These are phyloP conservation scores for Drosophila kurseongensis DNA, from an alignment of 1,140 invertebrate genomes.

Conservation along the genomic window DNA sequence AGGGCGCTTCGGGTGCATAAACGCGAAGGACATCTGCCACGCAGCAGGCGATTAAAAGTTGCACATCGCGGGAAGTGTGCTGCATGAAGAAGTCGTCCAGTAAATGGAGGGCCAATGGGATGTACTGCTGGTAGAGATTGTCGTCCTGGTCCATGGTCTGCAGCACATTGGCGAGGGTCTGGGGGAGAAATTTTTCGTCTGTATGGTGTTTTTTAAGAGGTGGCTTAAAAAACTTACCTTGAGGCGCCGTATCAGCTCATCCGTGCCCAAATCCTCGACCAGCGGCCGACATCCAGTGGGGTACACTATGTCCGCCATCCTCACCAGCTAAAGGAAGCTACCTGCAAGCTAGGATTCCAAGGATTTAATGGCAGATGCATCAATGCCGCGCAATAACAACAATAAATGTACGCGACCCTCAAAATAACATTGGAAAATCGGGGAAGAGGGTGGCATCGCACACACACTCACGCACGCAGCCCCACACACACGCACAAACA, in stretches of 20 bases:
- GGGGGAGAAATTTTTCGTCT: not conserved
- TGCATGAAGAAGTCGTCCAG: slow-evolving; percentile 96
- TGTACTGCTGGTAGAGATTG: slow-evolving; percentile 96
- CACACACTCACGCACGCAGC: slow-evolving; percentile 38
- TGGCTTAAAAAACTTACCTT: slow-evolving; percentile 88
- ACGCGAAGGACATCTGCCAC: slow-evolving; percentile 98
- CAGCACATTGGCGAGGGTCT: slow-evolving; percentile 96
- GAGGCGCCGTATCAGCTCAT: slow-evolving; percentile 96
- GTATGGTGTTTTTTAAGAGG: not conserved
- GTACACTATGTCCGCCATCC: slow-evolving; percentile 90
- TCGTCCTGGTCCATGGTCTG: slow-evolving; percentile 99
- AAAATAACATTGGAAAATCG: slow-evolving; percentile 72
- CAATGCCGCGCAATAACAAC: slow-evolving; percentile 25
- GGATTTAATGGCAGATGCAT: slow-evolving; percentile 23
- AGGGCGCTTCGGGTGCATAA: slow-evolving; percentile 99
- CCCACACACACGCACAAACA: slow-evolving; percentile 24
- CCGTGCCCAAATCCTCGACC: slow-evolving; percentile 95
- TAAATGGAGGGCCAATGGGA: slow-evolving; percentile 96
- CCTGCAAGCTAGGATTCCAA: slow-evolving; percentile 24
- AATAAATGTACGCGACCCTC: slow-evolving; percentile 51
- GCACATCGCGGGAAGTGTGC: slow-evolving; percentile 96
- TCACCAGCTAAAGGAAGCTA: slow-evolving; percentile 26
- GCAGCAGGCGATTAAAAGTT: slow-evolving; percentile 97
- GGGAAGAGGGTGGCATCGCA: slow-evolving; percentile 59
- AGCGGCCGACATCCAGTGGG: slow-evolving; percentile 94